Percentiles rank a stretch among this genome's conserved stretches.
phyloP scores from a whole-genome alignment of 2,113 vertebrate genomes.

The Motacilla tschutschensis region DNA sequence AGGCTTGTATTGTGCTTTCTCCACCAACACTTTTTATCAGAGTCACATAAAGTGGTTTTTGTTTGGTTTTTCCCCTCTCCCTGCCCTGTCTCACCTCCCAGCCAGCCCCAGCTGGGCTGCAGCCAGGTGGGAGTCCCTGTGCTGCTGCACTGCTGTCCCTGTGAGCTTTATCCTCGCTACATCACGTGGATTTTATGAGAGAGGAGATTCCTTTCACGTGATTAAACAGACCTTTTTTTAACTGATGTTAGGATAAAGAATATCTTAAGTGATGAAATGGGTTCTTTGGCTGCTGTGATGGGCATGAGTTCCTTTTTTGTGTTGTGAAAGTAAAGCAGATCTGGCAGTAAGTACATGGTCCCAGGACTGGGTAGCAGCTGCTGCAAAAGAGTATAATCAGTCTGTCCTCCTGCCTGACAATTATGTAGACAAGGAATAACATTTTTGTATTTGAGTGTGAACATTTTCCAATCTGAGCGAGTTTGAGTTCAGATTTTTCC shows the following conservation, averaged over 20 bases:
- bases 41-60: not conserved
- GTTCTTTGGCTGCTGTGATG: not conserved
- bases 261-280: not conserved
- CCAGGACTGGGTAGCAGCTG: not conserved
- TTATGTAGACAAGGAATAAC: not conserved
- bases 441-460: not conserved
- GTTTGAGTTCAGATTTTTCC: not conserved
- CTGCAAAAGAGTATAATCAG: not conserved
- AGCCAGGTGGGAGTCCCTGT: not conserved
- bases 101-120: not conserved
- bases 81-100: not conserved
- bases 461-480: not conserved
- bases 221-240: not conserved
- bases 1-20: not conserved
- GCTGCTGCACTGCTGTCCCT: not conserved
- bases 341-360: not conserved
- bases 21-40: not conserved
- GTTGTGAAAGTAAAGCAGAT: not conserved
- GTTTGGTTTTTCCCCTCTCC: fast-evolving
- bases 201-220: not conserved
- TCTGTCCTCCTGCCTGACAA: not conserved
- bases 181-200: not conserved
- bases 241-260: not conserved
- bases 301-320: not conserved
- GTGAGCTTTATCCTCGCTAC: not conserved